These are phyloP conservation scores for Elachura formosa DNA, from an alignment of 2,113 vertebrate genomes.

Conservation along the genomic window DNA sequence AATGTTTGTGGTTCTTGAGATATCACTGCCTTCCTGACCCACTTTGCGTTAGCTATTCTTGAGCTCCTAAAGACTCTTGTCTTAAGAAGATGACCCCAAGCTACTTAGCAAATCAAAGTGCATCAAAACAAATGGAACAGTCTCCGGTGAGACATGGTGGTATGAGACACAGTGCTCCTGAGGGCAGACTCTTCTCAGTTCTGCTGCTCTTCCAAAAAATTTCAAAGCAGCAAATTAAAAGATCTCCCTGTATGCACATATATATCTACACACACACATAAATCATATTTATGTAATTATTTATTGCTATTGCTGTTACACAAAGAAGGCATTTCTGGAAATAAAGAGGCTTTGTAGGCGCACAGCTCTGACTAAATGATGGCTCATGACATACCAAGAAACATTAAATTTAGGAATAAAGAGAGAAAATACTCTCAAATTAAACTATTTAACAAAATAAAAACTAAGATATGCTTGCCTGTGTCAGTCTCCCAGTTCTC, in stretches of 20 bases:
- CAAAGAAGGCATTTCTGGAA: background rate
- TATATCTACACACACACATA: background rate
- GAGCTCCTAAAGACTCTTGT: conserved; percentile 8
- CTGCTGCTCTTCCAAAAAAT: background rate
- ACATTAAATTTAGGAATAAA: background rate
- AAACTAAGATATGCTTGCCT: background rate
- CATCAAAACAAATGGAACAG: conserved; percentile 18
- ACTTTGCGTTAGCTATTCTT: background rate
- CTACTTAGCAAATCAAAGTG: conserved; percentile 32
- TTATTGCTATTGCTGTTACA: background rate
- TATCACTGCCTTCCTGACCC: conserved; percentile 21
- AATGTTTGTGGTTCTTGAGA: background rate
- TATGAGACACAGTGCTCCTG: background rate
- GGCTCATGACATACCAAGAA: background rate
- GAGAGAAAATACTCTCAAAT: background rate
- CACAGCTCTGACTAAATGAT: background rate
- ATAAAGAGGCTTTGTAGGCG: background rate
- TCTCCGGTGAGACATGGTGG: conserved; percentile 3
- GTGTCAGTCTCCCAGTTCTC: background rate
- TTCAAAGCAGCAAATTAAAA: background rate
- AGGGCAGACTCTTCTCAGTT: conserved; percentile 19
- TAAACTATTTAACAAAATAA: background rate
- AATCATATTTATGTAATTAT: background rate
- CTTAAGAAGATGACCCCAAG: conserved; percentile 26
- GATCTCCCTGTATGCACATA: background rate